Evolutionary conservation across 2,888 invertebrate genomes (phyloP), one percentile per base, ranked within the genome.

Genomic region (Watsonalla binaria): DNA sequence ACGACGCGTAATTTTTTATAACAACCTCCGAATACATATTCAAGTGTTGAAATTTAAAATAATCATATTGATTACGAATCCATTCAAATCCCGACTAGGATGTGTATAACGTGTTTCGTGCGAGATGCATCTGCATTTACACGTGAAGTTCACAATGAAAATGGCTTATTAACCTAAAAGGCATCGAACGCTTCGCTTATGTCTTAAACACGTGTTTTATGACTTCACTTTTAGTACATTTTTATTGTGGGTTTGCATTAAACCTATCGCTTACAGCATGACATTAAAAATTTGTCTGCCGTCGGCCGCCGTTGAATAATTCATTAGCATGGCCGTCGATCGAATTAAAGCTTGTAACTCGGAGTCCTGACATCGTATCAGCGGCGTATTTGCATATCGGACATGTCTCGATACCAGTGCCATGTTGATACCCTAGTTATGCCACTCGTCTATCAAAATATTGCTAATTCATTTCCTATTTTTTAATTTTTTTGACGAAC

Each of bases 301-400:
- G 63, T 63, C 63, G 59, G 60, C 70, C 66, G 59, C 58, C 61
- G 70, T 74, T 88, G 86, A 86, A 87, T 87, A 72, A 87, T 88
- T 80, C 81, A 87, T 82, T 68, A 70, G 69, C 70, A 74, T 73
- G 70, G 68, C 63, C 65, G 63, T 66, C 68, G 71, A 80, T 82
- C 78, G 76, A 78, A 82, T 82, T 80, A 82, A 77, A 80, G 72
- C 72, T 72, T 74, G 74, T 74, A 74, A 74, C 73, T 72, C 65
- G 59, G 9, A 42, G 68, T 67, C 66, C 72, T 70, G 69, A 78
- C 72, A 72, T 67, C 68, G 66, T 78, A 79, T 80, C 76, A 62
- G 48, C 74, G 74, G 63, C 73, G 74, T 74, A 84, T 86, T 82
- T 83, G 76, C 85, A 85, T 88, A 78, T 81, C 76, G 77, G 70